Base-by-base conservation (phyloP, 2,888 invertebrate species). In the Sipha maydis region DNA sequence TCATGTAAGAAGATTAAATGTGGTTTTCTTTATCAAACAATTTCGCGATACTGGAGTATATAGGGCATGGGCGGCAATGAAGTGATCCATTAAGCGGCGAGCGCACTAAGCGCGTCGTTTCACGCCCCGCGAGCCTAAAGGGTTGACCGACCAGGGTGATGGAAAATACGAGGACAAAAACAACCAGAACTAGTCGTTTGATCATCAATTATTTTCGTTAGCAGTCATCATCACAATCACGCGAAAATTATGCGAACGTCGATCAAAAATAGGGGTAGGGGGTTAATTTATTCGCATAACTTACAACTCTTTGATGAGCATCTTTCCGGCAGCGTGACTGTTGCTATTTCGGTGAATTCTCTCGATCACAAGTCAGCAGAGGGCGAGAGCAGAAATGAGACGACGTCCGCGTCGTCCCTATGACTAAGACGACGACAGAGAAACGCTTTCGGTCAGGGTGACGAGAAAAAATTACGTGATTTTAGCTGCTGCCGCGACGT, bases 231-330 rank as follows among this genome's bases (percentile, higher is more conserved):
- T 21, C 34, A 34, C 34, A 34, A n/a, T n/a, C n/a, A n/a, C n/a
- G n/a, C n/a, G 56, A 21, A 56, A 19, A 17, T 56, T 7, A 41
- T 11, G 4, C 56, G 56, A 56, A 56, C 1, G 21, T 21, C 14
- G 4, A 8, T 41, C 21, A 56, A 56, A 19, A 1, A 19, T 17
- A 21, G 56, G 19, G 14, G 19, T 21, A 56, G 21, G 19, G 61
- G 61, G 61, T 21, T 61, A 21, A 61, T 61, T 61, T 61, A 61
- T 61, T 61, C 21, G 61, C 61, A 25, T 25, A 21, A 88, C 88
- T 88, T 67, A 88, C 88, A 82, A 88, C 17, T 88, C 88, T 88
- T 88, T 88, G 88, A 88, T 88, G 88, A 88, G 75, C 88, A 88
- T 88, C 48, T 88, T 88, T 31, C 9, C 4, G 38, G 34, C 75